These are phyloP conservation scores for Drosophila ananassae DNA, from an alignment of 1,140 invertebrate species.

Conservation along the genomic window DNA sequence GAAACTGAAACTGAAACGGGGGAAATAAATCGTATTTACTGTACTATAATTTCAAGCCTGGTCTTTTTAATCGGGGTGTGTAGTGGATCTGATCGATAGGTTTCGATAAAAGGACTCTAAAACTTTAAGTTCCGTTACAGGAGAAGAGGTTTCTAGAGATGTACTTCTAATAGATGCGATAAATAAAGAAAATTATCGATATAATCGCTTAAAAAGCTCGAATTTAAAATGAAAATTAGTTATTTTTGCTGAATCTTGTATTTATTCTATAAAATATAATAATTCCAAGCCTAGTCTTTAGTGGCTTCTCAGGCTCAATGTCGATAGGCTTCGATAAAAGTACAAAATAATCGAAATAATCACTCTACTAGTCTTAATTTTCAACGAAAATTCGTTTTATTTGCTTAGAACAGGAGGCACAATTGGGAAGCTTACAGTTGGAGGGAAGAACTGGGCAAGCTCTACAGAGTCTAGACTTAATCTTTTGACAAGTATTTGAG, in stretches of 20 bases:
- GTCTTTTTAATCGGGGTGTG: background rate
- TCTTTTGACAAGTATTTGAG: background rate
- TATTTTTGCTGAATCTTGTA: too few relatives aligned
- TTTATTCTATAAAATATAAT: too few relatives aligned
- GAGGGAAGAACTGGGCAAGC: background rate
- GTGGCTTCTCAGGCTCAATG: too few relatives aligned
- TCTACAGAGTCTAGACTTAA: background rate
- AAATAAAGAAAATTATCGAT: background rate
- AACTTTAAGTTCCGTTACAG: too few relatives aligned
- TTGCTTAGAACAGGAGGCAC: conserved; percentile 6
- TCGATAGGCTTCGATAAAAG: too few relatives aligned
- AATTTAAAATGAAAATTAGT: background rate
- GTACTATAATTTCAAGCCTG: conserved; percentile 41
- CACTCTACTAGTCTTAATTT: too few relatives aligned
- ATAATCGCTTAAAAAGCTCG: background rate
- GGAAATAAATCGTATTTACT: conserved; percentile 75
- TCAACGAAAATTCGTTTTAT: background rate
- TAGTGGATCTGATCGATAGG: background rate
- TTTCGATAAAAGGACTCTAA: background rate
- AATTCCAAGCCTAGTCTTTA: too few relatives aligned
- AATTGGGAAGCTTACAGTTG: conserved; percentile 11
- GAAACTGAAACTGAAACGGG: conserved; percentile 53
- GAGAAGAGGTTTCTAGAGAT: background rate
- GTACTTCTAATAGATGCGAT: background rate
- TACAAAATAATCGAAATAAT: too few relatives aligned